Percentiles rank a stretch among this genome's conserved stretches.
phyloP scores from a whole-genome alignment of 2,888 invertebrate species.

The Nowickia ferox region DNA sequence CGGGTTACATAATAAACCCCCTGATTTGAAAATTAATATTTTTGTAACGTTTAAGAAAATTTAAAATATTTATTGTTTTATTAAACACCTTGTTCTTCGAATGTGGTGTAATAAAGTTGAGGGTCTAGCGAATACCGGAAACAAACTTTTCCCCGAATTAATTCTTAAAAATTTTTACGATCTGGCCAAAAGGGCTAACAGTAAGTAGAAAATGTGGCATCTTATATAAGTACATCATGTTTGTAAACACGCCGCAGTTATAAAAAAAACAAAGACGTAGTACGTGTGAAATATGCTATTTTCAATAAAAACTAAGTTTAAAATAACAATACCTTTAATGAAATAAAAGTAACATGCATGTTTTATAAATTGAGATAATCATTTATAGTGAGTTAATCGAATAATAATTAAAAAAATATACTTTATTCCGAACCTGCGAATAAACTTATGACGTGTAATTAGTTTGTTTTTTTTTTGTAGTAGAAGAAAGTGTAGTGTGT shows the following conservation, averaged over 20 bases:
- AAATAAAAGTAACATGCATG: background rate
- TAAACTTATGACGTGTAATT: slow-evolving; percentile 24
- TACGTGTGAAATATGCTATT: slow-evolving; percentile 29
- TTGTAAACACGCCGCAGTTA: slow-evolving; percentile 58
- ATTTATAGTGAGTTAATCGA: background rate
- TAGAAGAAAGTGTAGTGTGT: slow-evolving; percentile 49
- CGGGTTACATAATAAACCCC: too few species aligned
- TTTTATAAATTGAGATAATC: background rate
- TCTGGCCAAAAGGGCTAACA: background rate
- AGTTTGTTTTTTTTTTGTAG: slow-evolving; percentile 27
- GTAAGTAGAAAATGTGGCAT: slow-evolving; percentile 1
- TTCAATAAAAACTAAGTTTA: slow-evolving; percentile 39
- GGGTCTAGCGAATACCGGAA: background rate
- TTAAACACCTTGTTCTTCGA: too few species aligned
- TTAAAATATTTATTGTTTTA: too few species aligned
- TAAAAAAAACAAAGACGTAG: slow-evolving; percentile 64
- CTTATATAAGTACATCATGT: slow-evolving; percentile 20
- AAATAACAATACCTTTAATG: background rate
- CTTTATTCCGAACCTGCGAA: background rate
- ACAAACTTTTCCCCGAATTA: background rate
- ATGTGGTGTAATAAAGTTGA: too few species aligned
- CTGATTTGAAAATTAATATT: too few species aligned
- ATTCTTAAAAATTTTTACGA: background rate
- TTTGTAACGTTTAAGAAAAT: too few species aligned
- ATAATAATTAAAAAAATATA: slow-evolving; percentile 1